These are phyloP conservation scores for Brachystomella parvula DNA, from an alignment of 1,140 invertebrate genomes.

Conservation along the genomic window DNA sequence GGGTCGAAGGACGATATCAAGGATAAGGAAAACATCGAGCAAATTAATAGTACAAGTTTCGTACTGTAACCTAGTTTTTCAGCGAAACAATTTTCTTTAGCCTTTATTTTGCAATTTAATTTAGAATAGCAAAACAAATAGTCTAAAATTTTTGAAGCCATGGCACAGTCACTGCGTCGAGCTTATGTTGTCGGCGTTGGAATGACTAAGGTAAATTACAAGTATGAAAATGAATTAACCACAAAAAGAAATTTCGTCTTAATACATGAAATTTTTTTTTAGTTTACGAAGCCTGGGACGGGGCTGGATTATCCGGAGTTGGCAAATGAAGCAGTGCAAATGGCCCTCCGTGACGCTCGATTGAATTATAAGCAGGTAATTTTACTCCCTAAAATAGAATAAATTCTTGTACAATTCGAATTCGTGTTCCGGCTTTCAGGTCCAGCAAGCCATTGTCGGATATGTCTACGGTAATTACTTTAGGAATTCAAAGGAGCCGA, in stretches of 20 bases:
- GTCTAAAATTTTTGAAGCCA: slow-evolving; percentile 4
- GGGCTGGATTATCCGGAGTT: slow-evolving; percentile 87
- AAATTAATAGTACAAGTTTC: too few relatives aligned
- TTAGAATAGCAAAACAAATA: too few relatives aligned
- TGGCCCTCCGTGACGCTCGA: slow-evolving; percentile 77
- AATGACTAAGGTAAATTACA: slow-evolving; percentile 75
- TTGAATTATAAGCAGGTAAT: slow-evolving; percentile 71
- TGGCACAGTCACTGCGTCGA: slow-evolving; percentile 41
- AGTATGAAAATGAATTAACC: slow-evolving; percentile 44
- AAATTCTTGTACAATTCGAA: too few relatives aligned
- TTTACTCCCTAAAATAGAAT: too few relatives aligned
- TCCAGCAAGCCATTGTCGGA: slow-evolving; percentile 77
- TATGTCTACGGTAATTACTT: slow-evolving; percentile 77
- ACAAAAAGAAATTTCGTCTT: too few relatives aligned
- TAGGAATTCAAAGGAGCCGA: too few relatives aligned
- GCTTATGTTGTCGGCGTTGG: slow-evolving; percentile 93
- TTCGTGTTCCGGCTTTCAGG: too few relatives aligned
- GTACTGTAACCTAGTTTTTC: too few relatives aligned
- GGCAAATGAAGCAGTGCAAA: slow-evolving; percentile 83
- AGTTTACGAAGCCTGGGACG: slow-evolving; percentile 82
- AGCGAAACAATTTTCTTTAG: too few relatives aligned
- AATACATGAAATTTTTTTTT: slow-evolving; percentile 37
- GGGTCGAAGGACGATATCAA: too few relatives aligned
- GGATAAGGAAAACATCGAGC: too few relatives aligned
- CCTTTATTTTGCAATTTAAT: too few relatives aligned